Evolutionary conservation across 2,113 vertebrate genomes (phyloP), one percentile per base, ranked within the genome.

Genomic region (Prionailurus bengalensis): DNA sequence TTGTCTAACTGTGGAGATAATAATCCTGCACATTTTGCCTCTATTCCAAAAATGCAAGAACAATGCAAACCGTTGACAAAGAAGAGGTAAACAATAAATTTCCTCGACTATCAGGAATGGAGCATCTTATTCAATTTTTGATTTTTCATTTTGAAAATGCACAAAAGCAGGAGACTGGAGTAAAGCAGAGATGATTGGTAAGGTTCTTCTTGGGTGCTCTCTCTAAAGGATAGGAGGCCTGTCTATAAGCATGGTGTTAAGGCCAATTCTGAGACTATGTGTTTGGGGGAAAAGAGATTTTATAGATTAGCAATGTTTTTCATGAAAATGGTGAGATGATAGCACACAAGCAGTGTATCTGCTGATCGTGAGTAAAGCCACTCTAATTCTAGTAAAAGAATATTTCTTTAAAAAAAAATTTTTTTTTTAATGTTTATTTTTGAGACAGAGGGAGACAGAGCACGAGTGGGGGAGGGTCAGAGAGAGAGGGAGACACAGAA

Each of bases 101-200:
- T 94, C 31, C 17, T 81, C 17, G 16, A 53, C 11, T 84, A 91
- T 78, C 14, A 82, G 51, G 16, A 95, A 39, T 15, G 6, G 25
- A 21, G 2, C 2, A 5, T n/a, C 29, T 39, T 45, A 0, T 81
- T 63, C 81, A 29, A 4, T 48, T 92, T 87, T 68, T 58, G 0
- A 76, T 33, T 68, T 94, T 92, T 95, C 16, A 78, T 65, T 88
- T 71, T 63, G 36, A 70, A 89, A 93, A 94, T 81, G 2, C 85
- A 71, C 10, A 31, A 65, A 55, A 63, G 33, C 1, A 66, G 55
- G n/a, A 83, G 16, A 42, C 21, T 83, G 4, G 25, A 78, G 5
- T 36, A 68, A 95, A 81, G 4, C 21, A 92, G 21, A 33, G 53
- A 36, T 2, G 42, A 25, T 2, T 84, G 4, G 19, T 39, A 23